Base-by-base conservation (phyloP, 2,797 vertebrate species). In the Selene dorsalis region DNA sequence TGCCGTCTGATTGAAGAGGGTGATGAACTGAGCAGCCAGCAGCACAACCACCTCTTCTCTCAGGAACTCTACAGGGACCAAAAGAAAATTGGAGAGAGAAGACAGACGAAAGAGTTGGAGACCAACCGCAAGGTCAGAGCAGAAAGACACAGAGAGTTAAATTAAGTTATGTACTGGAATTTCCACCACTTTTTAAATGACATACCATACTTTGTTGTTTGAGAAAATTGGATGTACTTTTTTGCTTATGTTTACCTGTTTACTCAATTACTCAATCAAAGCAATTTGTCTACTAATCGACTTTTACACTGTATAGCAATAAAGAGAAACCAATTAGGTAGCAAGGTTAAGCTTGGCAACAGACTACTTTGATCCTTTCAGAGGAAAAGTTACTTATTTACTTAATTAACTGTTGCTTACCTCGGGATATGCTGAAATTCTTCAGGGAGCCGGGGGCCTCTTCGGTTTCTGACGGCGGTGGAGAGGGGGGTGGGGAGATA, bases 1-100 rank as follows among this genome's bases (percentile, higher is more conserved):
- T 1, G 95, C 95, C 0, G 95, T 96, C 83, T 96, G 96, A 86
- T 96, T 96, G 88, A 96, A 96, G 70, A 96, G 94, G 1, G 94
- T 96, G 84, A 96, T 94, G 82, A 96, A 96, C 82, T 97, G 96
- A 77, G 95, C 95, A 1, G 94, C 92, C 65, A 97, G 88, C 69
- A 97, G 92, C 56, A 96, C 95, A 39, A 96, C 89, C 75, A 97
- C 94, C 22, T 96, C 96, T 80, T 96, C 96, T 82, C 92, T 94
- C 73, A 97, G 80, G 77, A 95, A 95, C 84, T 96, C 96, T 96
- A 61, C 16, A 68, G 56, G 60, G 13, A 47, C 2, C 64, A 38
- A 64, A 41, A 70, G 8, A 50, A 13, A 66, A 0, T 56, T 7
- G 74, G 6, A 47, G 14, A 24, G 38, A 60, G 18, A 52, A 39